A percentile compares a stretch with the other conserved stretches of the same genome.
These are phyloP conservation scores for Scomberomorus guttatus DNA, from an alignment of 2,797 vertebrate species.

Conservation along the genomic window DNA sequence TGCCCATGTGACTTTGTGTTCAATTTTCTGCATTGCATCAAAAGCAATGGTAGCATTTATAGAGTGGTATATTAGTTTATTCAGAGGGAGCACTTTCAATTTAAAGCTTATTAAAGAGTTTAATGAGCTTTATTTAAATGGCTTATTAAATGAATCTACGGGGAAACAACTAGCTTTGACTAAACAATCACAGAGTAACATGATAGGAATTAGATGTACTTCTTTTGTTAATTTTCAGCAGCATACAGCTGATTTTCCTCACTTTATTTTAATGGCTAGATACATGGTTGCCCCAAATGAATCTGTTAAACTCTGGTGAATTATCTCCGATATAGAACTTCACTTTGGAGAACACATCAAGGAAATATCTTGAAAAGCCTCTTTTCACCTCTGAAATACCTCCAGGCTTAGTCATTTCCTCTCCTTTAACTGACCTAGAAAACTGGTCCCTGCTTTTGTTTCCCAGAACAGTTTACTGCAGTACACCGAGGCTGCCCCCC, in stretches of 20 bases:
- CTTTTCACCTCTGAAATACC: constrained; percentile 65
- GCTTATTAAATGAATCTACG: constrained; percentile 29
- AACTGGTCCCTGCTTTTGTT: constrained; percentile 61
- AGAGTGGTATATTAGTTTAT: background rate
- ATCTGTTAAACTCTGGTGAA: constrained; percentile 47
- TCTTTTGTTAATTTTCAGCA: background rate
- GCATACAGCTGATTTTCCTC: constrained; percentile 11
- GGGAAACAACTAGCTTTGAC: constrained; percentile 9
- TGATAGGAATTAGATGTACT: background rate
- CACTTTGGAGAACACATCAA: constrained; percentile 60
- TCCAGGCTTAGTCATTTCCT: constrained; percentile 63
- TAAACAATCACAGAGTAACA: constrained; percentile 7
- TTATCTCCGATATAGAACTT: constrained; percentile 43
- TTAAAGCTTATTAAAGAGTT: constrained; percentile 21
- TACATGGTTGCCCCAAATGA: constrained; percentile 18
- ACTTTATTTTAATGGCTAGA: constrained; percentile 41
- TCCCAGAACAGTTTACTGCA: constrained; percentile 60
- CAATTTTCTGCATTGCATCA: background rate
- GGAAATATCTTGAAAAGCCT: constrained; percentile 49
- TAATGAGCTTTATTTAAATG: constrained; percentile 33
- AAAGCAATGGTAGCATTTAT: constrained; percentile 12
- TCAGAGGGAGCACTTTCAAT: constrained; percentile 4
- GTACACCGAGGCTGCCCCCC: constrained; percentile 43
- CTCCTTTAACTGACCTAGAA: constrained; percentile 75
- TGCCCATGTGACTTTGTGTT: constrained; percentile 2